These are phyloP conservation scores for Osmerus mordax DNA, from an alignment of 2,113 vertebrate genomes.

Conservation along the genomic window DNA sequence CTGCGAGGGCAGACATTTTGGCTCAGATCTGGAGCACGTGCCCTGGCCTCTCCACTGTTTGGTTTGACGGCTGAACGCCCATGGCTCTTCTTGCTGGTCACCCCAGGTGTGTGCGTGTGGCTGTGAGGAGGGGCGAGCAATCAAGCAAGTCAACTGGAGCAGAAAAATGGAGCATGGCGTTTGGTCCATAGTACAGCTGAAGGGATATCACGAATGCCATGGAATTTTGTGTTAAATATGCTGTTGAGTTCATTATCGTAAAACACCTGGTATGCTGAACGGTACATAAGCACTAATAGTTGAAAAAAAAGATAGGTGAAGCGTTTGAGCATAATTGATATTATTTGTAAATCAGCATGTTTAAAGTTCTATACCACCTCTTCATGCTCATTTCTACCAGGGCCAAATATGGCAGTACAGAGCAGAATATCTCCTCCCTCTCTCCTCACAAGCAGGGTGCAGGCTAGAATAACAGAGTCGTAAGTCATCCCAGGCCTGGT, in stretches of 20 bases:
- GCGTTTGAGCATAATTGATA: conserved; percentile 48
- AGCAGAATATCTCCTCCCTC: not conserved
- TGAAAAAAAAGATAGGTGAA: not conserved
- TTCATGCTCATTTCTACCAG: conserved; percentile 34
- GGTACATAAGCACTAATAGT: not conserved
- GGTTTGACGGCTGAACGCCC: conserved; percentile 54
- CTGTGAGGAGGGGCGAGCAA: conserved; percentile 4
- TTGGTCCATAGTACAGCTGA: conserved; percentile 9
- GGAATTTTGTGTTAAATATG: not conserved
- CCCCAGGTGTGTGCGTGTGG: conserved; percentile 8
- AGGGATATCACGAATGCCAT: conserved; percentile 28
- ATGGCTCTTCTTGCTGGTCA: too few relatives aligned
- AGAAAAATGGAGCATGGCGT: conserved; percentile 35
- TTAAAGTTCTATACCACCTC: conserved; percentile 25
- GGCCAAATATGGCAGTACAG: not conserved
- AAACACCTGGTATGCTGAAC: not conserved
- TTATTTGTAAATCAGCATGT: conserved; percentile 37
- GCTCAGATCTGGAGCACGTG: conserved; percentile 61
- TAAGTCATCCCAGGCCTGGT: conserved; percentile 68
- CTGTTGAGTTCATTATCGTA: not conserved
- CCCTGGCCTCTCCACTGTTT: conserved; percentile 51
- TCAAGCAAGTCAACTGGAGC: not conserved
- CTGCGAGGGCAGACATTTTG: conserved; percentile 65
- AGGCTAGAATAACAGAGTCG: conserved; percentile 63
- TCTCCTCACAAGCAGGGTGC: not conserved